These are phyloP conservation scores for Zelostemma sp. DNA, from an alignment of 1,140 invertebrate genomes.

Conservation along the genomic window DNA sequence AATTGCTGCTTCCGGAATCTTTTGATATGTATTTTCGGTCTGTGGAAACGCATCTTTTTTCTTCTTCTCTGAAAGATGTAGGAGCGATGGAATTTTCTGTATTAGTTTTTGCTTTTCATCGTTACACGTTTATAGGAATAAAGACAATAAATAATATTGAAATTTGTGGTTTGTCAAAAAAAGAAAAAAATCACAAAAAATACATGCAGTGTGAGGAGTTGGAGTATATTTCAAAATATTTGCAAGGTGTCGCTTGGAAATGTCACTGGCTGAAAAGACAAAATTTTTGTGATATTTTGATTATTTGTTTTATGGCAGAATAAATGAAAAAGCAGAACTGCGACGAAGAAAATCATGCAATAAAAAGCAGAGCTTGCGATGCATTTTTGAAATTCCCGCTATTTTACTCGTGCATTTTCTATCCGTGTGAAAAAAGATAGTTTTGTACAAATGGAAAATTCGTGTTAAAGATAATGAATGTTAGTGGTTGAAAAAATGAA, in stretches of 20 bases:
- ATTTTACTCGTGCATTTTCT: too few species aligned
- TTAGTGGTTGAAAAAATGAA: too few species aligned
- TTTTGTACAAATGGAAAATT: too few species aligned
- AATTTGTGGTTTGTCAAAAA: too few species aligned
- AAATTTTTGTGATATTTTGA: too few species aligned
- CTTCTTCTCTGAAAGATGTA: constrained; percentile 75
- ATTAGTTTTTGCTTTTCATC: constrained; percentile 1
- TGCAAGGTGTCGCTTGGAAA: constrained; percentile 6
- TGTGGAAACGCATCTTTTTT: constrained; percentile 82
- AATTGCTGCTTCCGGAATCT: constrained; percentile 64
- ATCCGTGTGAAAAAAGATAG: constrained; percentile 47
- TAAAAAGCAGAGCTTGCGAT: too few species aligned
- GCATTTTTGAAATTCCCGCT: too few species aligned
- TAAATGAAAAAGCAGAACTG: neutral
- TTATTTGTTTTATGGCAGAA: too few species aligned
- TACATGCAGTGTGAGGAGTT: constrained; percentile 3
- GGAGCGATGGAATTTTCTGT: neutral
- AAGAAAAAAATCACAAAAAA: too few species aligned
- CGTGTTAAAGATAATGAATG: too few species aligned
- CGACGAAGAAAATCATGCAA: too few species aligned
- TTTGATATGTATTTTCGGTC: constrained; percentile 80
- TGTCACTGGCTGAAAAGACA: neutral
- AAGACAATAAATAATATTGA: neutral
- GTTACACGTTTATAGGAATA: constrained; percentile 13
- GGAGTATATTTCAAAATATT: neutral